Evolutionary conservation across 2,888 invertebrate species (phyloP).

Genomic region (Protonemura montana): DNA sequence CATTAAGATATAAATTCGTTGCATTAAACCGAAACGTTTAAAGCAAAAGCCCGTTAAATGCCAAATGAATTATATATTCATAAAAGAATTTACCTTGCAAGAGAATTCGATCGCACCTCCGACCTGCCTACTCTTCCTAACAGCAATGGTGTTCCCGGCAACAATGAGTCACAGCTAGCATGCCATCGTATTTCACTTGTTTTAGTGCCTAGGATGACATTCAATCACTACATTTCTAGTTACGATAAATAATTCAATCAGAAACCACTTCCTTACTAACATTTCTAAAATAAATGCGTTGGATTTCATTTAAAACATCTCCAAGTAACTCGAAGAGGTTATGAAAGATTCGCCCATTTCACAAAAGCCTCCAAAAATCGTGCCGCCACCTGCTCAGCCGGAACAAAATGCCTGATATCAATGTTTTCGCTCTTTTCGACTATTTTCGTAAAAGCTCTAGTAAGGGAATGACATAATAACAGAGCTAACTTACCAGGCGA

Average conservation of each 20-base stretch:
- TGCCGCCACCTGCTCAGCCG: slow-evolving; percentile 4
- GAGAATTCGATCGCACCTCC: too few species aligned
- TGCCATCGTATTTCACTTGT: background rate
- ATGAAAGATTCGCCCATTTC: background rate
- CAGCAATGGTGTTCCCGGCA: background rate
- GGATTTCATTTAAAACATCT: background rate
- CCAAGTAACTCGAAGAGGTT: background rate
- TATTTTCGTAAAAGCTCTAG: background rate
- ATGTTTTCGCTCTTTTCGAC: background rate
- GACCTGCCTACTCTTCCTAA: too few species aligned
- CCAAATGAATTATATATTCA: too few species aligned
- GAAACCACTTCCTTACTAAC: background rate
- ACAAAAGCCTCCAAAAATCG: background rate
- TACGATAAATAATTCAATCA: background rate
- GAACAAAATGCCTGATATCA: background rate
- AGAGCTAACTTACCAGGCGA: background rate
- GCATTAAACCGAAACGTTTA: too few species aligned
- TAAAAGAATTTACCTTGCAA: too few species aligned
- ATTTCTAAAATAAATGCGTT: background rate
- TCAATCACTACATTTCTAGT: background rate
- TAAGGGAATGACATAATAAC: background rate
- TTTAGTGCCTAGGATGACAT: background rate
- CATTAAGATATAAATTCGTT: too few species aligned
- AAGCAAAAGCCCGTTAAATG: too few species aligned
- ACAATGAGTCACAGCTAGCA: background rate